Evolutionary conservation across 2,797 vertebrate genomes (phyloP).

Genomic region (Perdix hodgsoniae): DNA sequence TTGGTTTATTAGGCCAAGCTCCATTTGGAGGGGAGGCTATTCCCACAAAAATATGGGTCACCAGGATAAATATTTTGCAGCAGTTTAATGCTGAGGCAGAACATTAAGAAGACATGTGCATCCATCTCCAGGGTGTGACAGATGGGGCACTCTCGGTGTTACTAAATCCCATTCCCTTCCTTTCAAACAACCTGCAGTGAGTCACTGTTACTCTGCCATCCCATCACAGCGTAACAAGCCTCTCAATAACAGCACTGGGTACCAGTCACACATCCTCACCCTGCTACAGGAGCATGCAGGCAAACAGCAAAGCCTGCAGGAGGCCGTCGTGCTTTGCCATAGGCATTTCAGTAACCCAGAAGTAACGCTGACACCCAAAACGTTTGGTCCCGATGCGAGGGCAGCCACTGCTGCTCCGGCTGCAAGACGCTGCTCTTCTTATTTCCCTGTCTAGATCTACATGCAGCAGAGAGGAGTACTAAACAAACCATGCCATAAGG

Average conservation of each 20-base stretch:
- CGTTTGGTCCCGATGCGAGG: neutral
- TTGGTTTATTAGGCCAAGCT: neutral
- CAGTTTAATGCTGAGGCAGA: neutral
- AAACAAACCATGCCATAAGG: constrained; percentile 32
- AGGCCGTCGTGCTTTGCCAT: neutral
- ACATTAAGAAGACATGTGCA: neutral
- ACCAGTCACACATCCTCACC: neutral
- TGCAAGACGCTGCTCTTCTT: neutral
- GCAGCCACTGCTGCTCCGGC: neutral
- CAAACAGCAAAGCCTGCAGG: neutral
- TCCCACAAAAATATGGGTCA: neutral
- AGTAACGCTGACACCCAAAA: neutral
- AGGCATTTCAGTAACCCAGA: constrained; percentile 6
- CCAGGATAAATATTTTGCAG: neutral
- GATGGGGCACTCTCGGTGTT: neutral
- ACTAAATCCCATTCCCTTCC: constrained; percentile 1
- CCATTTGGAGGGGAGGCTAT: neutral
- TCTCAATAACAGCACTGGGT: constrained; percentile 17
- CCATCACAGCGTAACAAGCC: neutral
- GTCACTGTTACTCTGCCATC: constrained; percentile 36
- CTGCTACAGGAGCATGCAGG: neutral
- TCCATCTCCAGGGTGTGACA: neutral
- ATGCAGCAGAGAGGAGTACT: neutral
- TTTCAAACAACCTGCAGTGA: constrained; percentile 33
- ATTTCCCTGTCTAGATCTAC: neutral